phyloP scores from a whole-genome alignment of 2,113 vertebrate species.

The Pluvianellus socialis region DNA sequence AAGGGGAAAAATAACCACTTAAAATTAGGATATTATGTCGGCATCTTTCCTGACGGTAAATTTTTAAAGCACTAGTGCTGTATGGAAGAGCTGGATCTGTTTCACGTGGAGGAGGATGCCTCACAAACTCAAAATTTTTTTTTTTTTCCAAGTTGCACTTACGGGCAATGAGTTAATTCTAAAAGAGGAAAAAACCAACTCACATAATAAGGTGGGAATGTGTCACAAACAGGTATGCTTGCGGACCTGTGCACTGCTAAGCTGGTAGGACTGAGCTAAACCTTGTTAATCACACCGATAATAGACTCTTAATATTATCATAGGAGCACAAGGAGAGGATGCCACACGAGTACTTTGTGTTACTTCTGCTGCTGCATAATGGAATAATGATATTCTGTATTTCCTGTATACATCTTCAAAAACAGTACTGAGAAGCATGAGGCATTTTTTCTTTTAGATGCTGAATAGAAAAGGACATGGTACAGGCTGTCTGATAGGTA shows the following conservation, averaged over 20 bases:
- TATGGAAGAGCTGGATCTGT: background rate
- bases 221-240: background rate
- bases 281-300: background rate
- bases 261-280: background rate
- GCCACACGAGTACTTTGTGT: background rate
- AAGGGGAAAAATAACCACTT: conserved; percentile 8
- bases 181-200: background rate
- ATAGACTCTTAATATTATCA: background rate
- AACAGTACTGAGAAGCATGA: background rate
- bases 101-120: background rate
- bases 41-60: background rate
- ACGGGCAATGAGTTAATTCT: background rate
- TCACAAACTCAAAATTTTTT: background rate
- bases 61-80: background rate
- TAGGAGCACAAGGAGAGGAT: background rate
- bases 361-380: background rate
- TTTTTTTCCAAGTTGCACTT: background rate
- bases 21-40: background rate
- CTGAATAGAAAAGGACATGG: background rate
- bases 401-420: background rate
- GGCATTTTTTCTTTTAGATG: background rate
- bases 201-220: background rate
- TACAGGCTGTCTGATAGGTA: background rate
- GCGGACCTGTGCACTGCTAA: background rate
- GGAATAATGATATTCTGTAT: background rate